Conservation (phyloP, 2,888 invertebrate genomes). For the Acronicta psi region DNA sequence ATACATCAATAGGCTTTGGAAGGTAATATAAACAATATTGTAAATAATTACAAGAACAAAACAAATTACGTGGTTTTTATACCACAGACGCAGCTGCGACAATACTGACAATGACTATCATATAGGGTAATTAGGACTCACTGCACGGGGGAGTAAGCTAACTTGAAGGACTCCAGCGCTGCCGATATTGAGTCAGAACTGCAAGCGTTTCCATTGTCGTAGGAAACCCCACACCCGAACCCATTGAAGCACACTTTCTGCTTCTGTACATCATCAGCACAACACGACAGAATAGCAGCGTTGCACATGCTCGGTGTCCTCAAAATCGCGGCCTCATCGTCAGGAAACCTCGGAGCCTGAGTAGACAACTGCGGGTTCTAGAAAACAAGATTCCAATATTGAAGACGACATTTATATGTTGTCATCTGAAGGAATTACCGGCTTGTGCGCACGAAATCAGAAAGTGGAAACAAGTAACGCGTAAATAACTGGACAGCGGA, state of each 20-base stretch:
- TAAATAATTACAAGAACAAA: constrained; percentile 35
- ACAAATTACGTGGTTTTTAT: constrained; percentile 26
- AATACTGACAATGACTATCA: constrained; percentile 66
- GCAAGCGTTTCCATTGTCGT: constrained; percentile 64
- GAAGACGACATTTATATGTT: constrained; percentile 35
- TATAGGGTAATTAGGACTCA: constrained; percentile 43
- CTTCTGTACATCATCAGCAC: constrained; percentile 52
- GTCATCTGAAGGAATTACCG: constrained; percentile 39
- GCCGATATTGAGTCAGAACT: constrained; percentile 56
- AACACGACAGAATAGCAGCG: constrained; percentile 76
- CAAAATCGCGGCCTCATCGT: constrained; percentile 3
- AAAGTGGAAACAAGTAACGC: constrained; percentile 58
- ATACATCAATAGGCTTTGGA: constrained; percentile 23
- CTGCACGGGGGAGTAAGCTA: constrained; percentile 66
- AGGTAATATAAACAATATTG: constrained; percentile 26
- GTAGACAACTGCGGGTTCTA: constrained; percentile 53
- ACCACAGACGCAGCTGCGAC: constrained; percentile 33
- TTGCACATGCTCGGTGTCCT: constrained; percentile 66
- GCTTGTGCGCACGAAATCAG: constrained; percentile 51
- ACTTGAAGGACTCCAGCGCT: constrained; percentile 68
- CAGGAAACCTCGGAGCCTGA: constrained; percentile 47
- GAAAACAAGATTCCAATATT: constrained; percentile 45
- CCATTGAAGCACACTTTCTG: constrained; percentile 68
- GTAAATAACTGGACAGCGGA: constrained; percentile 41
- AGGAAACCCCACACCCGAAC: constrained; percentile 65